phyloP scores from a whole-genome alignment of 2,113 vertebrate species.

The Axis porcinus region DNA sequence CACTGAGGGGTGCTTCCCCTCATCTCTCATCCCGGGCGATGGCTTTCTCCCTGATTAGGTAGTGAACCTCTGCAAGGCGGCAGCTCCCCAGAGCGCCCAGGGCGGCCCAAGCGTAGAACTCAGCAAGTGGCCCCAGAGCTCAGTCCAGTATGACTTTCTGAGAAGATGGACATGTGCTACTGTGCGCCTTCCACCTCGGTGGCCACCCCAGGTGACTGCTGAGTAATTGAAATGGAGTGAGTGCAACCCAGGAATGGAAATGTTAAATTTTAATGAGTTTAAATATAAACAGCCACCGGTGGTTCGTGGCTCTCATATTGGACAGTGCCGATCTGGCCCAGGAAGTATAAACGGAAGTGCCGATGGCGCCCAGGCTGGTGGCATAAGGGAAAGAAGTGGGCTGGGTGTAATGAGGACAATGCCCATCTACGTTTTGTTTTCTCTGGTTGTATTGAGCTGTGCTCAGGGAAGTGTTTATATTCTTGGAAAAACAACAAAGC shows the following conservation, averaged over 20 bases:
- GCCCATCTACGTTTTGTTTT: background rate
- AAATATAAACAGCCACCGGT: background rate
- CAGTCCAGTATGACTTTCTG: background rate
- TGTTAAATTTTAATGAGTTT: background rate
- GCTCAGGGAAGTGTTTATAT: background rate
- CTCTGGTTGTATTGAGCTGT: background rate
- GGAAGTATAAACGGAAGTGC: background rate
- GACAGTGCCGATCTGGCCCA: background rate
- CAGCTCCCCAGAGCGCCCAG: rapidly evolving
- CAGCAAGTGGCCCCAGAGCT: background rate
- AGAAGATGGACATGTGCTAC: background rate
- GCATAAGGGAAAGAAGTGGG: background rate
- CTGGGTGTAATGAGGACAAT: rapidly evolving
- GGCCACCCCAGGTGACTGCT: background rate
- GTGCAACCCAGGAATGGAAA: background rate
- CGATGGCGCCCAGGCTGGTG: background rate
- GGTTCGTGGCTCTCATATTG: background rate
- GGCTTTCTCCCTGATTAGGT: background rate
- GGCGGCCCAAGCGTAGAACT: background rate
- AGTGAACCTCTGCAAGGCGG: background rate
- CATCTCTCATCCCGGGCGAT: too few species aligned
- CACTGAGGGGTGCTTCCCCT: rapidly evolving
- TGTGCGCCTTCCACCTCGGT: background rate
- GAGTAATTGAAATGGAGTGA: background rate
- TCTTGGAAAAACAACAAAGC: background rate